Evolutionary conservation across 2,888 invertebrate species (phyloP).

Genomic region (Troides oblongomaculatus): DNA sequence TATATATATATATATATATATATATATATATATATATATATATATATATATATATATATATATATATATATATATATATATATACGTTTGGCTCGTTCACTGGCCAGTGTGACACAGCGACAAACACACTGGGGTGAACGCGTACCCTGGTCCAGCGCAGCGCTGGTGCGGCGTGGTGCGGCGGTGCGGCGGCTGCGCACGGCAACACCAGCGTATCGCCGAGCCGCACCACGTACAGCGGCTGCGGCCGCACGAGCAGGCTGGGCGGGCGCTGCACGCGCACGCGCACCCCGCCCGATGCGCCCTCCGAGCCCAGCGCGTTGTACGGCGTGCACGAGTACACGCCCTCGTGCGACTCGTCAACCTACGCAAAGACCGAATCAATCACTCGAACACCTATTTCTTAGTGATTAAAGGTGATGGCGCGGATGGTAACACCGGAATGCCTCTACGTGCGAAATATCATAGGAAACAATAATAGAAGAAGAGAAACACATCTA

Average conservation of each 20-base stretch:
- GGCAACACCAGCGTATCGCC: constrained; percentile 90
- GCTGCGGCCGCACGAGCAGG: constrained; percentile 89
- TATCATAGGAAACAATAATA: too few species aligned
- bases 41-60: too few species aligned
- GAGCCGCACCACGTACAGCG: constrained; percentile 90
- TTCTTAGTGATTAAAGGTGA: too few species aligned
- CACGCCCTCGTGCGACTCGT: constrained; percentile 90
- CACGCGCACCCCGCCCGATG: constrained; percentile 91
- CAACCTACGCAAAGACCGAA: constrained; percentile 73
- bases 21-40: too few species aligned
- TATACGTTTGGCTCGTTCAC: background rate
- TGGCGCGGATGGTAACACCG: too few species aligned
- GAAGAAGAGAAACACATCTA: too few species aligned
- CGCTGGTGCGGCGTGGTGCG: constrained; percentile 39
- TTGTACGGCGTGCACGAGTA: constrained; percentile 97
- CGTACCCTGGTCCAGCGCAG: constrained; percentile 50
- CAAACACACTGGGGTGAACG: background rate
- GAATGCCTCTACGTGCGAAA: too few species aligned
- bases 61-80: too few species aligned
- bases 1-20: too few species aligned
- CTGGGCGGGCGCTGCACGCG: constrained; percentile 92
- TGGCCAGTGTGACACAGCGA: too few species aligned
- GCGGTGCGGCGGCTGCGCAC: constrained; percentile 87
- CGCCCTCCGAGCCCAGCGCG: constrained; percentile 90
- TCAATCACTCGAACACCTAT: background rate